Percentiles rank a stretch among this genome's conserved stretches.
phyloP scores from a whole-genome alignment of 2,888 invertebrate species.

The Falcaria lacertinaria region DNA sequence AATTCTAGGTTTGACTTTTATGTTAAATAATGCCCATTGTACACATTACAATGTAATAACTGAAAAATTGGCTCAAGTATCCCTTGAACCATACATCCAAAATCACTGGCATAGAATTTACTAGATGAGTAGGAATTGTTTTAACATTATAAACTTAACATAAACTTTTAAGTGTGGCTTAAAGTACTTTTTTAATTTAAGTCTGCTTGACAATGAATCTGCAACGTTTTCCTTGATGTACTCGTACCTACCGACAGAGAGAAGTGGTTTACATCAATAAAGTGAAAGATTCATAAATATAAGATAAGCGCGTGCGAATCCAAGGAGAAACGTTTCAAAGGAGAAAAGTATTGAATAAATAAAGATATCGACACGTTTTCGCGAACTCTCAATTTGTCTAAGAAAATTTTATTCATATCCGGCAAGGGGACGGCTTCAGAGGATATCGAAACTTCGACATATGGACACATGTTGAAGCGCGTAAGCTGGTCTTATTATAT shows the following conservation, averaged over 20 bases:
- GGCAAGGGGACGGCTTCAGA: slow-evolving; percentile 58
- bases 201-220: slow-evolving; percentile 8
- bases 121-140: no score
- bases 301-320: slow-evolving; percentile 60
- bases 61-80: no score
- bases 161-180: no score
- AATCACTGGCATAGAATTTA: no score
- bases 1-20: slow-evolving; percentile 16
- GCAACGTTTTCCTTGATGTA: slow-evolving; percentile 29
- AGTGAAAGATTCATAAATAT: slow-evolving; percentile 63
- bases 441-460: slow-evolving; percentile 40
- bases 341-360: slow-evolving; percentile 73
- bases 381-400: slow-evolving; percentile 72
- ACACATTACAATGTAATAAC: no score
- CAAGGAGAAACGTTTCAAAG: slow-evolving; percentile 61
- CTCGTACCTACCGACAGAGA: slow-evolving; percentile 37
- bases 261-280: slow-evolving; percentile 50
- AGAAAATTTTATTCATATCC: slow-evolving; percentile 73
- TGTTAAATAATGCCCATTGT: no score
- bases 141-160: no score
- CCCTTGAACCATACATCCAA: no score
- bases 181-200: no score
- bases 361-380: slow-evolving; percentile 75
- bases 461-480: slow-evolving; percentile 57
- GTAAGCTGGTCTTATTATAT: slow-evolving; percentile 56